phyloP scores from a whole-genome alignment of 2,797 vertebrate species.

The Pantherophis vulpinus region DNA sequence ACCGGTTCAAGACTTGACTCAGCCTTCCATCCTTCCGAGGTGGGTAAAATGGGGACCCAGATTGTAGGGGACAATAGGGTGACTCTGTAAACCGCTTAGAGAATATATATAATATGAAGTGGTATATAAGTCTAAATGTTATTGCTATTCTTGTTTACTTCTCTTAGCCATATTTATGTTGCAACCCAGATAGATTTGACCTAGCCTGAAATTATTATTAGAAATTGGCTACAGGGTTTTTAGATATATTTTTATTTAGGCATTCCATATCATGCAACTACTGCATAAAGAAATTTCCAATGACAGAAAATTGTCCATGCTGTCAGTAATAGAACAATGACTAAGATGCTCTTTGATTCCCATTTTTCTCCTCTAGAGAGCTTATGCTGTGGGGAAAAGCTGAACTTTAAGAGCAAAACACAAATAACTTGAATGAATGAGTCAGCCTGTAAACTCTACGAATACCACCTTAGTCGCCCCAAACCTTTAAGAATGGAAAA shows the following conservation, averaged over 20 bases:
- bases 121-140: no score
- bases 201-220: background rate
- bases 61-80: no score
- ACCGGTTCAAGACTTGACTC: no score
- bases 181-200: background rate
- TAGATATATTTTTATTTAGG: background rate
- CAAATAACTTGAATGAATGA: constrained; percentile 8
- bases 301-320: background rate
- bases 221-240: background rate
- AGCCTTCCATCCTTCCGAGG: no score
- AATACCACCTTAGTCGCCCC: background rate
- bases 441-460: background rate
- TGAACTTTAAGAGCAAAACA: constrained; percentile 16
- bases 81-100: no score
- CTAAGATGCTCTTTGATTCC: constrained; percentile 9
- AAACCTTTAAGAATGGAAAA: background rate
- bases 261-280: background rate
- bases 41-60: no score
- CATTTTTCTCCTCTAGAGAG: constrained; percentile 4
- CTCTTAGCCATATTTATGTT: background rate
- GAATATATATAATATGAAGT: no score
- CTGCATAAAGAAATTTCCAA: background rate
- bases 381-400: background rate
- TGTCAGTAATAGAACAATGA: constrained; percentile 1
- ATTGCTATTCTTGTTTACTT: background rate